Base-by-base conservation (phyloP, 2,797 vertebrate genomes). In the Microchirus variegatus region DNA sequence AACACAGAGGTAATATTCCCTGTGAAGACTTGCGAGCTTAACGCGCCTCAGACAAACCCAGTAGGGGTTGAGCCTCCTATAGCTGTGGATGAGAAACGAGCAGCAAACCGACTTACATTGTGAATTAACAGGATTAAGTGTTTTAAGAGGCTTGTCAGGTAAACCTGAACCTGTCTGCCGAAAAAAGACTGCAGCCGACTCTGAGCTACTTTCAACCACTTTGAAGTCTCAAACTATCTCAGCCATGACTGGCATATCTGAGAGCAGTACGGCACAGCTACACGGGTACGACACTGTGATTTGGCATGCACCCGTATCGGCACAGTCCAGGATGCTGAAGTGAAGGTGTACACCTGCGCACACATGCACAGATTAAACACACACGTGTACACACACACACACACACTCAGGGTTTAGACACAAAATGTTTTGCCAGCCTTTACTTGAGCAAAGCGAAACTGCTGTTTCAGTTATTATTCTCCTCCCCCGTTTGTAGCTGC, bases 101-200 rank as follows among this genome's bases (percentile, higher is more conserved):
- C 74, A 67, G 77, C 79, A 87, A 89, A 89, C 83, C 81, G 87
- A 83, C 77, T 90, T 89, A 90, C 89, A 86, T 87, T 89, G 78
- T 86, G 87, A 92, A 91, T 91, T 88, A 91, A 88, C 78, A 75
- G 86, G 88, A 91, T 90, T 91, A 88, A 80, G 63, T 83, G 76
- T 85, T 90, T 87, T 89, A 90, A 83, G 87, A 85, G 85, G 89
- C 88, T 91, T 92, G 89, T 88, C 84, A 91, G 87, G 89, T 89
- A 92, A 90, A 90, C 84, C 80, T 88, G 67, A 83, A 87, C 68
- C 77, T 80, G 82, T 64, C 84, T 86, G 81, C 80, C 78, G 74
- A 80, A 86, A 89, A 66, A 22, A 22, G 22, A 87, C 85, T 73
- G 73, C 69, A 75, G 66, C 79, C 67, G 84, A 80, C 77, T 90